Evolutionary conservation across 2,113 vertebrate genomes (phyloP), one percentile per base, ranked within the genome.

Genomic region (Cygnus buccinator): DNA sequence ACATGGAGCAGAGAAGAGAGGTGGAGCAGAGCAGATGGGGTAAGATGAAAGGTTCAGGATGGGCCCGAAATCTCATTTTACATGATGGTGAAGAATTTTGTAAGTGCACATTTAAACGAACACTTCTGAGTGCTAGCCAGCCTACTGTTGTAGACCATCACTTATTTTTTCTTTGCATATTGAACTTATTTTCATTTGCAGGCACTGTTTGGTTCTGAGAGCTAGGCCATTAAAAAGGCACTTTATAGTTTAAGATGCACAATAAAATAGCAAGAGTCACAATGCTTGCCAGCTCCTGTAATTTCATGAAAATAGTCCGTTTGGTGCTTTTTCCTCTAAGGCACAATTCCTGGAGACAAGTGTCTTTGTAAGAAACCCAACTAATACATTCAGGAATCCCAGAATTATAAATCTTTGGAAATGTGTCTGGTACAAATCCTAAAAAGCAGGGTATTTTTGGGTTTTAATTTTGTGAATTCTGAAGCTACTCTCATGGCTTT

Each of bases 301-400:
- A 75, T 92, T 92, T 81, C 41, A 59, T 81, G 58, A 61, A 59
- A 81, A 93, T 37, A 7, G 33, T 80, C 54, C 43, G 86, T 88
- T 96, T 89, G 88, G 76, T 92, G 46, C 12, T 83, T 95, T 86
- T 87, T 43, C 14, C 37, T 35, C 73, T 78, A 50, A 95, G 93
- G 88, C 85, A 86, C 85, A 67, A 62, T 83, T 94, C 85, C 93
- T 93, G 43, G 85, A 92, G 75, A 67, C 35, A 81, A 81, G 33
- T 16, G 59, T 77, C 63, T 86, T 50, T 57, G 68, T 65, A 57
- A 78, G 46, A 81, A 94, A 57, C 26, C 16, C 57, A 84, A 9
- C 86, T 94, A 33, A 59, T 77, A 86, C 10, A 5, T 81, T 92
- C 66, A 87, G 91, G 85, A 94, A 90, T 93, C 39, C 79, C 55